Evolutionary conservation across 2,888 invertebrate species (phyloP), one percentile per base, ranked within the genome.

Genomic region (Diarsia brunnea): DNA sequence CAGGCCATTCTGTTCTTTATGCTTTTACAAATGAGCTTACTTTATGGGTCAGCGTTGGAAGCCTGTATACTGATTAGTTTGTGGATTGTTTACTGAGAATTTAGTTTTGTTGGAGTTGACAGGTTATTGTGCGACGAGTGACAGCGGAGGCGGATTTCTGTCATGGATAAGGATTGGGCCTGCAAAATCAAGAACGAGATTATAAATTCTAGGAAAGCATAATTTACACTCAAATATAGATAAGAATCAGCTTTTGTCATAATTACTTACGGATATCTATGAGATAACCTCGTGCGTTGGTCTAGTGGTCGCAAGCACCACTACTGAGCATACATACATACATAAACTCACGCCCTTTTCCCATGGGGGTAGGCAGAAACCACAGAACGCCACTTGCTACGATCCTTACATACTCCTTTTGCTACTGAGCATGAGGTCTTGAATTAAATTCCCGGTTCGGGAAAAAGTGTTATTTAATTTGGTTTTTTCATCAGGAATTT

Each of bases 1-100:
- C 90, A 87, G 89, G 89, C 91, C 85, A 90, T 93, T 94, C 85
- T 68, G 84, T 88, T 89, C 87, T 89, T 87, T 89, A 87, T 89
- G 84, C 75, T 75, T 24, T 70, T 84, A 87, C 86, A 84, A 89
- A 90, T 86, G 86, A 88, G 77, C 70, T 83, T 75, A 85, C 70
- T 89, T 89, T 88, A 85, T 73, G 75, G 60, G 11, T 38, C 68
- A 31, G 73, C 72, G 82, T 77, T 55, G 27, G 66, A 55, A 68
- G 49, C 61, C 51, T 69, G 85, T 78, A 83, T 83, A 73, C 85
- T 78, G 82, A 83, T 81, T 71, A 73, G 63, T 12, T 19, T 43
- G 51, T 49, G 66, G 71, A 76, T 75, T 80, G 53, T 70, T 72
- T 71, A 27, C 58, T 79, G 31, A 8, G n/a, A n/a, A 65, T 51